These are phyloP conservation scores for Luidia sarsii DNA, from an alignment of 53 echinoderm and acorn worm species.

Conservation along the genomic window DNA sequence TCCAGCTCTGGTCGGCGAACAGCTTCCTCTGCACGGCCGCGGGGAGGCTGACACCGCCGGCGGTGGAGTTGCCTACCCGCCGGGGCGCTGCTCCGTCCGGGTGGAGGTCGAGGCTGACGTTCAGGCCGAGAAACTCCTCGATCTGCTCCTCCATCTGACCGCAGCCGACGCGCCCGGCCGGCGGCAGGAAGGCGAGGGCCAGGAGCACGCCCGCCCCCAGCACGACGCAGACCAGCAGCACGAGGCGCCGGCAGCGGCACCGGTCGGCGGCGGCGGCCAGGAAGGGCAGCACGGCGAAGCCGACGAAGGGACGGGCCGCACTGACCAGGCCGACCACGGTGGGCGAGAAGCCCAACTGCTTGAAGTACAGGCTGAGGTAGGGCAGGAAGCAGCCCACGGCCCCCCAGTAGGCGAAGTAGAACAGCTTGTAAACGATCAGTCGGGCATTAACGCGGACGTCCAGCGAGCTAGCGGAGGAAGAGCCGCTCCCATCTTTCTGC, in stretches of 20 bases:
- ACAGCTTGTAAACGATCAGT: conserved; percentile 22
- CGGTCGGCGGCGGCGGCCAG: conserved; percentile 67
- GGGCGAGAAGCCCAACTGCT: conserved; percentile 74
- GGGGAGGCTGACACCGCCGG: not conserved
- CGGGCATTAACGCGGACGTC: not conserved
- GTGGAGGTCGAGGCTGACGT: conserved; percentile 44
- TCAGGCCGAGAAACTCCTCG: conserved; percentile 16
- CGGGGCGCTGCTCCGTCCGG: no score
- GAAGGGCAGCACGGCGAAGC: conserved; percentile 63
- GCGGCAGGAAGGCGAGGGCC: conserved; percentile 49
- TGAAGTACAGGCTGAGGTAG: conserved; percentile 71
- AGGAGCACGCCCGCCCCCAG: conserved; percentile 51
- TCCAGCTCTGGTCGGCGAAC: conserved; percentile 72
- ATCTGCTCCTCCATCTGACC: conserved; percentile 38
- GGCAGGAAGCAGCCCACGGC: conserved; percentile 56
- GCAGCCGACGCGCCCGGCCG: conserved; percentile 32
- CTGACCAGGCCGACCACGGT: conserved; percentile 67
- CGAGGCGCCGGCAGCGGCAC: conserved; percentile 54
- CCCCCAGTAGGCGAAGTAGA: conserved; percentile 6
- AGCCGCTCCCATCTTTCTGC: no score
- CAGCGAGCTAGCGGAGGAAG: no score
- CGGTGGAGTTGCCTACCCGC: no score
- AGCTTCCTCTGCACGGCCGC: not conserved
- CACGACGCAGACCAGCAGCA: conserved; percentile 46
- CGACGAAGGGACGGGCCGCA: conserved; percentile 64